Percentiles rank a stretch among this genome's conserved stretches.
Conservation (phyloP, 2,888 invertebrate genomes). For the Julus scandinavius region DNA sequence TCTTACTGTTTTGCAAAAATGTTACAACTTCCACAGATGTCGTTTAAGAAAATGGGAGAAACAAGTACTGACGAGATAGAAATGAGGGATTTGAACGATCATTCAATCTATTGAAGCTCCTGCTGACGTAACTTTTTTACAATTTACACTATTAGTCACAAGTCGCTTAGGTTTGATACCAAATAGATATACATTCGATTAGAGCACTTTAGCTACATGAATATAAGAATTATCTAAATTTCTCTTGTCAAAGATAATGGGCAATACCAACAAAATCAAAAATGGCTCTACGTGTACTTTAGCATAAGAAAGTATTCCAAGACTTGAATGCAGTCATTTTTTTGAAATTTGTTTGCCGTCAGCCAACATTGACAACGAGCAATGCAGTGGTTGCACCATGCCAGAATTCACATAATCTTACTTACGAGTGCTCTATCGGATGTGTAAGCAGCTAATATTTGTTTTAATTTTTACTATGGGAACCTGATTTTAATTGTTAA, state of each 20-base stretch:
- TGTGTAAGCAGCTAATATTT: not conserved
- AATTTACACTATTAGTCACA: constrained; percentile 9
- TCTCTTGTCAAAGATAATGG: too few relatives aligned
- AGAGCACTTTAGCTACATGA: not conserved
- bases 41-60: not conserved
- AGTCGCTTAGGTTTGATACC: not conserved
- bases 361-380: not conserved
- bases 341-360: too few relatives aligned
- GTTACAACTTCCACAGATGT: not conserved
- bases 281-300: too few relatives aligned
- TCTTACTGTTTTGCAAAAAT: not conserved
- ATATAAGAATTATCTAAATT: not conserved
- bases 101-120: not conserved
- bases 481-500: constrained; percentile 29
- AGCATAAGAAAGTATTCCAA: too few relatives aligned
- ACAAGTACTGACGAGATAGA: not conserved
- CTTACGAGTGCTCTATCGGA: not conserved
- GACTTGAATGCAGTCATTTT: too few relatives aligned
- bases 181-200: not conserved
- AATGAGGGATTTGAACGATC: not conserved
- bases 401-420: not conserved
- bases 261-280: too few relatives aligned
- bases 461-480: not conserved
- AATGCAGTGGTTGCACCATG: not conserved
- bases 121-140: not conserved